phyloP scores from a whole-genome alignment of 2,113 vertebrate species.

The Hyaena hyaena region DNA sequence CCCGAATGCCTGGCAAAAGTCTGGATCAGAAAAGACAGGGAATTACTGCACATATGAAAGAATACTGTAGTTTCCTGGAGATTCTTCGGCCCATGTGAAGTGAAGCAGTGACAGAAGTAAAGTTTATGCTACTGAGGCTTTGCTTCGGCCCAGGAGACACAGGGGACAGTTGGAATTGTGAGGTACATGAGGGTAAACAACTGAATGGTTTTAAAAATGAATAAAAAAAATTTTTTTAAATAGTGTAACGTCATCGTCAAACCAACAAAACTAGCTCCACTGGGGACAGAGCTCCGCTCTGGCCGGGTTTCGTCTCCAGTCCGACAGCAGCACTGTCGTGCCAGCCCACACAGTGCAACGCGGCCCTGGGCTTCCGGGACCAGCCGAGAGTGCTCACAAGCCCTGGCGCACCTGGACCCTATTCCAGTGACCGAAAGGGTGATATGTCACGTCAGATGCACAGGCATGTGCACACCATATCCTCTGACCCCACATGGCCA shows the following conservation, averaged over 20 bases:
- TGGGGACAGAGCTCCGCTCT: neutral
- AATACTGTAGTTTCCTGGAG: neutral
- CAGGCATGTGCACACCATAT: neutral
- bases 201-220: neutral
- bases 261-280: neutral
- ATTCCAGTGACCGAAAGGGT: neutral
- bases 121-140: neutral
- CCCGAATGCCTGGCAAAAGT: neutral
- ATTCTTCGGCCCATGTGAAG: neutral
- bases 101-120: neutral
- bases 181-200: neutral
- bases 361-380: neutral
- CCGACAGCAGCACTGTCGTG: accelerated
- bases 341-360: neutral
- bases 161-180: neutral
- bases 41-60: neutral
- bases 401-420: neutral
- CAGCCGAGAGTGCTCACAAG: neutral
- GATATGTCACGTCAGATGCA: conserved; percentile 15
- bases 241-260: neutral
- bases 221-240: neutral
- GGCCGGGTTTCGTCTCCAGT: neutral
- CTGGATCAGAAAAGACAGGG: neutral
- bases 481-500: neutral
- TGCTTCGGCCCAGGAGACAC: neutral